Base-by-base conservation (phyloP, 2,797 vertebrate species). In the Cynodonichthys magdalenae region DNA sequence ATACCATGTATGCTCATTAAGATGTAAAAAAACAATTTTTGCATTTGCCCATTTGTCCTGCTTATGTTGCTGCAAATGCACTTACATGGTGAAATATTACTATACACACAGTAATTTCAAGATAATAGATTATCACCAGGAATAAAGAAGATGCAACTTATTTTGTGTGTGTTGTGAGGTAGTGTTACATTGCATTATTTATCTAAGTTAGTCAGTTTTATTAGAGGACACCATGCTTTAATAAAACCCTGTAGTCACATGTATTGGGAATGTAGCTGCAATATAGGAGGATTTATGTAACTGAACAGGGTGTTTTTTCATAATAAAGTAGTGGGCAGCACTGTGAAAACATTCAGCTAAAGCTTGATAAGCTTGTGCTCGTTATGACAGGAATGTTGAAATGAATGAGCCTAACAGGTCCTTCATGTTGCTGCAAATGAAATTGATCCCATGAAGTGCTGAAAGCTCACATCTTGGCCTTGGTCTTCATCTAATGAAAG, bases 401-500 rank as follows among this genome's bases (percentile, higher is more conserved):
- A 71, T 62, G 61, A 75, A 80, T 54, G 63, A 80, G 74, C 36
- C 71, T 57, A 28, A 70, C 73, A 75, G 77, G 72, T 80, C 86
- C 75, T 83, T 81, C 71, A 71, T 74, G 72, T 84, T 89, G 72
- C 76, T 45, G 78, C 84, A 91, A 85, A 92, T 92, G 82, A 92
- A 90, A 90, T 86, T 81, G 80, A 89, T 89, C 82, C 77, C 64
- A 42, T 71, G 74, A 69, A 86, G 71, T 76, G 73, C 45, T 63
- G 69, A 80, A 75, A 81, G 84, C 86, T 86, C 74, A 76, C 71
- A 80, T 80, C 76, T 70, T 79, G 83, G 84, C 82, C 80, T 89
- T 82, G 83, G 80, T 84, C 75, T 89, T 87, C 80, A 85, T 86
- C 69, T 84, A 86, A 88, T 90, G 85, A 88, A 89, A 88, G 77